Evolutionary conservation across 64 coral and sea anemone genomes (phyloP).

Genomic region (Pachyseris speciosa): DNA sequence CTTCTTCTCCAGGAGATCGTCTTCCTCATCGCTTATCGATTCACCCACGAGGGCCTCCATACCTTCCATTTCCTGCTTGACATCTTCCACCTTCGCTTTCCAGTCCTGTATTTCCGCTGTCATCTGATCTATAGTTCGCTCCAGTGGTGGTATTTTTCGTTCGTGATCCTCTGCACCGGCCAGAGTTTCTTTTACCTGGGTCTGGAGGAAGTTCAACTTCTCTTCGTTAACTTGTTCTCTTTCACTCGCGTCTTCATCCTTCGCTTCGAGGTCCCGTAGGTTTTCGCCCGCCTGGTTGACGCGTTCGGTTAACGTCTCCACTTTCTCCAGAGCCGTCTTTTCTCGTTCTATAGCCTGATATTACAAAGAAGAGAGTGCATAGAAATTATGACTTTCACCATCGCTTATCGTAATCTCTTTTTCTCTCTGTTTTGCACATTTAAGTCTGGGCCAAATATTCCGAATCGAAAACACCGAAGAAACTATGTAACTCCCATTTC

Average conservation of each 20-base stretch:
- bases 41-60: slow-evolving; percentile 67
- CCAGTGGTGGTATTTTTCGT: slow-evolving; percentile 63
- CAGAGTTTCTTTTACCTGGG: slow-evolving; percentile 75
- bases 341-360: slow-evolving; percentile 16
- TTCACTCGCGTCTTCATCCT: slow-evolving; percentile 78
- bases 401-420: too few species aligned
- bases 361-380: background rate
- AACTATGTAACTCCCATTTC: too few species aligned
- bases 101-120: slow-evolving; percentile 54
- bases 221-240: slow-evolving; percentile 72
- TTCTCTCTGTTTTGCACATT: too few species aligned
- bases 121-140: slow-evolving; percentile 61
- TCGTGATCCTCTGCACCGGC: slow-evolving; percentile 72
- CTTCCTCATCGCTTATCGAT: slow-evolving; percentile 33
- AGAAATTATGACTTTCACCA: too few species aligned
- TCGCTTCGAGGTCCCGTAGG: slow-evolving; percentile 65
- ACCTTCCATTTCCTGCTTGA: slow-evolving; percentile 80
- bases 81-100: background rate
- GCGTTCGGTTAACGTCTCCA: slow-evolving; percentile 55
- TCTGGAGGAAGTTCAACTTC: slow-evolving; percentile 75
- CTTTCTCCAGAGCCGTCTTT: slow-evolving; percentile 14
- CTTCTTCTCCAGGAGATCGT: background rate
- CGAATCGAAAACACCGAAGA: too few species aligned
- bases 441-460: too few species aligned
- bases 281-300: slow-evolving; percentile 63